Evolutionary conservation across 2,797 vertebrate genomes (phyloP).

Genomic region (Salmo trutta): DNA sequence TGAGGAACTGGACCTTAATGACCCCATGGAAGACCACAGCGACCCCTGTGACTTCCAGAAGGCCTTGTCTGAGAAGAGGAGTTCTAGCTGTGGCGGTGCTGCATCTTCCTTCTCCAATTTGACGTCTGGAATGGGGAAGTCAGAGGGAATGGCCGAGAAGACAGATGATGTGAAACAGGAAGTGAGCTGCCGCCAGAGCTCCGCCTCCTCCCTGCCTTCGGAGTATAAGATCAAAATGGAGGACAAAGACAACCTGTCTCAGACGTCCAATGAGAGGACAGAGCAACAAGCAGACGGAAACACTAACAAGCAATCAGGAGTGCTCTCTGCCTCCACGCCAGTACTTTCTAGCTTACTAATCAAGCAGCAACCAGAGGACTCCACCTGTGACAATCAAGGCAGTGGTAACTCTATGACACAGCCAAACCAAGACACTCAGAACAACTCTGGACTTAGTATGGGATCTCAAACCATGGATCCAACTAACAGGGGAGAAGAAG

Average conservation of each 20-base stretch:
- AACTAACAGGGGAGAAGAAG: conserved; percentile 50
- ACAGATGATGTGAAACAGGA: conserved; percentile 72
- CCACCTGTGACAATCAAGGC: conserved; percentile 78
- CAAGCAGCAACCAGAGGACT: conserved; percentile 81
- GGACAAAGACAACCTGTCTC: conserved; percentile 68
- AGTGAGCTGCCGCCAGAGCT: conserved; percentile 61
- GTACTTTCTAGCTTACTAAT: conserved; percentile 91
- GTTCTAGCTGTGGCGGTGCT: conserved; percentile 31
- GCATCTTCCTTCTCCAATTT: conserved; percentile 72
- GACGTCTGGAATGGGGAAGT: conserved; percentile 66
- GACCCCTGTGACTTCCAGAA: conserved; percentile 73
- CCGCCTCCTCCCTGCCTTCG: conserved; percentile 50
- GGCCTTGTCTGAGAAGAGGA: conserved; percentile 60
- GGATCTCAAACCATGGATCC: conserved; percentile 67
- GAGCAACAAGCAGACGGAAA: conserved; percentile 68
- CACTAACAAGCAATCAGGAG: conserved; percentile 71
- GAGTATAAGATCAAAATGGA: conserved; percentile 77
- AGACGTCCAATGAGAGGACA: conserved; percentile 62
- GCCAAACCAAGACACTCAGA: conserved; percentile 71
- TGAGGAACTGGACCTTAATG: conserved; percentile 92
- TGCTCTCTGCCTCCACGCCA: conserved; percentile 83
- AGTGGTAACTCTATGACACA: conserved; percentile 73
- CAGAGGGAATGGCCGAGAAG: conserved; percentile 71
- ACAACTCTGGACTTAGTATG: conserved; percentile 67
- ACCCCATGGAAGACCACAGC: conserved; percentile 88